Evolutionary conservation across 2,113 vertebrate genomes (phyloP).

Genomic region (Ammodramus savannarum): DNA sequence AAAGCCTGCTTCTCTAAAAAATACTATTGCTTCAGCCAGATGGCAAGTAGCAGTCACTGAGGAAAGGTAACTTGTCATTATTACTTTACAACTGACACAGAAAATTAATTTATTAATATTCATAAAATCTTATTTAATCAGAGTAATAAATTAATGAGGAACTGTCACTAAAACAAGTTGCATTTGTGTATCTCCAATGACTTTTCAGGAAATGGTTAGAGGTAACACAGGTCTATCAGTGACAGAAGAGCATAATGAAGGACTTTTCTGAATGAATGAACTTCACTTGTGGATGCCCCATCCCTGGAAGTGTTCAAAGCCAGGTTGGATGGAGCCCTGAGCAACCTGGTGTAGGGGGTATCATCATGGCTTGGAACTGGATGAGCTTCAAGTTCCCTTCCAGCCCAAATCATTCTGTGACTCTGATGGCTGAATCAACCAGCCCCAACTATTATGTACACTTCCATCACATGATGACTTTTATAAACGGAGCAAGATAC

Average conservation of each 20-base stretch:
- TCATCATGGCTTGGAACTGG: background rate
- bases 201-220: background rate
- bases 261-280: background rate
- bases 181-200: rapidly evolving
- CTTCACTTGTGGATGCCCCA: background rate
- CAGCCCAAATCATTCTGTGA: background rate
- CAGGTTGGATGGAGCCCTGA: background rate
- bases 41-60: background rate
- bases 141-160: background rate
- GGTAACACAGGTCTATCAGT: background rate
- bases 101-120: constrained; percentile 30
- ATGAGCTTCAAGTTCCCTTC: background rate
- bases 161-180: background rate
- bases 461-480: background rate
- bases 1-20: constrained; percentile 28
- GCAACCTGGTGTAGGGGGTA: rapidly evolving
- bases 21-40: background rate
- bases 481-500: background rate
- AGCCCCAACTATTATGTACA: background rate
- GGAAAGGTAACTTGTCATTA: background rate
- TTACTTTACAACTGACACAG: constrained; percentile 9
- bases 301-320: background rate
- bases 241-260: background rate
- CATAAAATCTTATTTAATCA: background rate
- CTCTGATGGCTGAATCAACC: background rate